Percentiles rank a stretch among this genome's conserved stretches.
Conservation (phyloP, 2,797 vertebrate species). For the Cetoscarus ocellatus region DNA sequence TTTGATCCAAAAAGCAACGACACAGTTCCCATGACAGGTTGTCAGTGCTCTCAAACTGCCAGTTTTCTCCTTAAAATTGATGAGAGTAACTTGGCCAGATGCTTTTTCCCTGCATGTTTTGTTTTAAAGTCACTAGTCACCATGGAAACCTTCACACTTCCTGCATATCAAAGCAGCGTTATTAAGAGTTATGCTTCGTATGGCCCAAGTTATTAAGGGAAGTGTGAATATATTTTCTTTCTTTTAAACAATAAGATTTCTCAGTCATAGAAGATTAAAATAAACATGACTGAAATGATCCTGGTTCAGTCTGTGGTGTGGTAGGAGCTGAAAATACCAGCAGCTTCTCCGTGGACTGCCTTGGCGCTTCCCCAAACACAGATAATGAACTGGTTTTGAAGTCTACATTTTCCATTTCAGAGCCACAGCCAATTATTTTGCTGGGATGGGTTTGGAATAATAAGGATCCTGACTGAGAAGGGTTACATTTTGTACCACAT, state of each 20-base stretch:
- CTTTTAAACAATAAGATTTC: not conserved
- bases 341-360: not conserved
- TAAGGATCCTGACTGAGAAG: not conserved
- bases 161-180: slow-evolving; percentile 10
- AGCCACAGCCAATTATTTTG: not conserved
- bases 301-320: not conserved
- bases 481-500: not conserved
- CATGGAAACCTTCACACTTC: slow-evolving; percentile 36
- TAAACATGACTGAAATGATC: not conserved
- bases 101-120: slow-evolving; percentile 29
- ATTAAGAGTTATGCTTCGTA: not conserved
- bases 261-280: too few relatives aligned
- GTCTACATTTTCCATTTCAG: not conserved
- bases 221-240: not conserved
- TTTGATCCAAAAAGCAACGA: not conserved
- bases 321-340: not conserved
- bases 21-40: slow-evolving; percentile 39
- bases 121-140: slow-evolving; percentile 50
- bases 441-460: not conserved
- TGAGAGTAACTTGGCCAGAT: slow-evolving; percentile 10
- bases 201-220: not conserved
- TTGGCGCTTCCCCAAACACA: not conserved
- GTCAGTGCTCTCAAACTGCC: slow-evolving; percentile 9
- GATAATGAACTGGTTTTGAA: not conserved
- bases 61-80: slow-evolving; percentile 28